A percentile compares a stretch with the other conserved stretches of the same genome.
These are phyloP conservation scores for Ariolimax columbianus DNA, from an alignment of 2,888 invertebrate genomes.

Conservation along the genomic window DNA sequence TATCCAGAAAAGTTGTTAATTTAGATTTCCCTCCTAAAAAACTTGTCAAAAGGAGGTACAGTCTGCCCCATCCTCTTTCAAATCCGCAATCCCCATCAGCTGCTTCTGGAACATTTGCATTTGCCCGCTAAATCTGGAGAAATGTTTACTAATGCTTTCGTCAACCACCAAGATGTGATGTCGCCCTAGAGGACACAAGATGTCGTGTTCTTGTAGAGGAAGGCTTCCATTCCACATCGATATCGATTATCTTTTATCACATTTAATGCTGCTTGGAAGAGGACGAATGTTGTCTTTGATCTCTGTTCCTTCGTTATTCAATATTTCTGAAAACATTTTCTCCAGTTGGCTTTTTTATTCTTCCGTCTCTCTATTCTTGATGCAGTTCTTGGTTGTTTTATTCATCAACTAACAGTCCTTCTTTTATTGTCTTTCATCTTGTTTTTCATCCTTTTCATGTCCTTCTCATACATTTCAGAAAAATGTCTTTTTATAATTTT, in stretches of 20 bases:
- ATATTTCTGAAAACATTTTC: not conserved
- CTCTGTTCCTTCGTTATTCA: constrained; percentile 27
- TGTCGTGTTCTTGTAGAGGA: not conserved
- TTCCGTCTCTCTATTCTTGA: not conserved
- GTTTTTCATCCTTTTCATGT: too few species aligned
- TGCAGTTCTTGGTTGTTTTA: too few species aligned
- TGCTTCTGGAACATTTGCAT: constrained; percentile 3
- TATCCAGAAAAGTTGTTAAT: not conserved
- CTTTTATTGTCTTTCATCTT: too few species aligned
- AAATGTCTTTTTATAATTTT: too few species aligned
- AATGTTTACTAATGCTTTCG: constrained; percentile 16
- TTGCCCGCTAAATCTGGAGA: not conserved
- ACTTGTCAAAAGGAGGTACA: not conserved
- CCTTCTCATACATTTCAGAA: too few species aligned
- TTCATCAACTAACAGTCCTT: too few species aligned
- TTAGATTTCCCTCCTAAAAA: not conserved
- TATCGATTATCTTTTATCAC: constrained; percentile 30
- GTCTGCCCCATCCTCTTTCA: not conserved
- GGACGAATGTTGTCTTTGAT: constrained; percentile 31
- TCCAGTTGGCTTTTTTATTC: not conserved
- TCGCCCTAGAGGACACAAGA: too few species aligned
- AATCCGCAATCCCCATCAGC: not conserved
- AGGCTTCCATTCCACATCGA: not conserved
- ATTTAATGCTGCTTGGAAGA: constrained; percentile 28
- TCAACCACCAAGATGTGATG: not conserved